phyloP scores from a whole-genome alignment of 2,888 invertebrate species.

The Polylopha cassiicola region DNA sequence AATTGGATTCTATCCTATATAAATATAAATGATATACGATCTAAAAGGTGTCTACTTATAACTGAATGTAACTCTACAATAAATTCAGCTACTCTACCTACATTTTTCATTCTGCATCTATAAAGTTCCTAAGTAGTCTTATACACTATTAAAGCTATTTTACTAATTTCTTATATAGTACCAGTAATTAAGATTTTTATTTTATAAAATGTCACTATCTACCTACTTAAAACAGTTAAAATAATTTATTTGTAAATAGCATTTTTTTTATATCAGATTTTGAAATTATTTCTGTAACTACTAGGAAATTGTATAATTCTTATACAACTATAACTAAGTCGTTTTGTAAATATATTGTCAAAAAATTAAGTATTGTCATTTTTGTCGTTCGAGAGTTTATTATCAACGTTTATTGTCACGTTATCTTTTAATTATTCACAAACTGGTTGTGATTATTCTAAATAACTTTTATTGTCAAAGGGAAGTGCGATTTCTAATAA shows the following conservation, averaged over 20 bases:
- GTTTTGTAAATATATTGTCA: slow-evolving; percentile 42
- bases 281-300: slow-evolving; percentile 16
- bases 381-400: slow-evolving; percentile 7
- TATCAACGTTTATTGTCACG: too few species aligned
- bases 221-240: slow-evolving; percentile 20
- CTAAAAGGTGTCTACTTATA: slow-evolving; percentile 11
- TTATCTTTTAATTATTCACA: slow-evolving; percentile 6
- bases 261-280: slow-evolving; percentile 19
- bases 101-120: slow-evolving; percentile 13
- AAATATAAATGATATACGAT: slow-evolving; percentile 7
- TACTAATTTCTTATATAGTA: slow-evolving; percentile 49
- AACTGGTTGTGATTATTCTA: slow-evolving; percentile 8
- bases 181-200: slow-evolving; percentile 23
- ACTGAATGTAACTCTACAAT: slow-evolving; percentile 3
- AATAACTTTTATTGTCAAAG: slow-evolving; percentile 3
- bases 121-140: slow-evolving; percentile 36
- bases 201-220: slow-evolving; percentile 22
- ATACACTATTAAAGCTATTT: slow-evolving; percentile 71
- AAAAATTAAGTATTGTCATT: slow-evolving; percentile 37
- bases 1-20: slow-evolving; percentile 7
- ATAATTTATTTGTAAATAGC: slow-evolving; percentile 23
- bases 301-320: slow-evolving; percentile 16
- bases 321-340: slow-evolving; percentile 20
- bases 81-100: slow-evolving; percentile 13
- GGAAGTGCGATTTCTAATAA: slow-evolving; percentile 16